phyloP scores from a whole-genome alignment of 2,888 invertebrate species.

The Limnephilus auricula region DNA sequence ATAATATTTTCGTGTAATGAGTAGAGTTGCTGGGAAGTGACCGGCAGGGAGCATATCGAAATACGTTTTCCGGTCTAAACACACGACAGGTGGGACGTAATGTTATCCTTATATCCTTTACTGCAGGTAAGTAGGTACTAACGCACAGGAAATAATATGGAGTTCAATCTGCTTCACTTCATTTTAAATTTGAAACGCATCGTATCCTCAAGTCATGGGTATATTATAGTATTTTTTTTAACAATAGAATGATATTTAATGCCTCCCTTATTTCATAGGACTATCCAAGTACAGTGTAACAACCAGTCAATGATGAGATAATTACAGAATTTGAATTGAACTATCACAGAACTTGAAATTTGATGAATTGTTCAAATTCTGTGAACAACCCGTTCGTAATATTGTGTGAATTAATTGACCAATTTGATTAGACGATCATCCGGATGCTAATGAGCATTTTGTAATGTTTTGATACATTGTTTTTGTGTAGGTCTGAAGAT shows the following conservation, averaged over 20 bases:
- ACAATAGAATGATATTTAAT: not conserved
- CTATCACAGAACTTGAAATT: too few relatives aligned
- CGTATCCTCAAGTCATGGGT: too few relatives aligned
- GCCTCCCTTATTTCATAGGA: too few relatives aligned
- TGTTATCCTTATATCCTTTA: not conserved
- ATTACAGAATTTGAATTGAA: too few relatives aligned
- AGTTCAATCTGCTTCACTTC: not conserved
- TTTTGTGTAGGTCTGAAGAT: not conserved
- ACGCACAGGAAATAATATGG: not conserved
- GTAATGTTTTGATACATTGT: not conserved
- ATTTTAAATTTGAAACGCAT: not conserved
- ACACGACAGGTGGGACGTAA: slow-evolving; percentile 5
- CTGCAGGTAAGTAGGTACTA: not conserved
- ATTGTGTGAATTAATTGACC: not conserved
- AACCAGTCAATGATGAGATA: too few relatives aligned
- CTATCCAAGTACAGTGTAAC: too few relatives aligned
- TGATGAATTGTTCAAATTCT: too few relatives aligned
- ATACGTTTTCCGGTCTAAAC: slow-evolving; percentile 12
- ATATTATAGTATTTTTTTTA: not conserved
- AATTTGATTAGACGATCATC: not conserved
- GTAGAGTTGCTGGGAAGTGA: slow-evolving; percentile 13
- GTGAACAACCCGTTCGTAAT: too few relatives aligned
- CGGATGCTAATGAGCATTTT: not conserved
- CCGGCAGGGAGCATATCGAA: not conserved
- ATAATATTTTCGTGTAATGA: not conserved